A percentile compares a stretch with the other conserved stretches of the same genome.
phyloP scores from a whole-genome alignment of 1,140 invertebrate species.

The Camponotus vicinus region DNA sequence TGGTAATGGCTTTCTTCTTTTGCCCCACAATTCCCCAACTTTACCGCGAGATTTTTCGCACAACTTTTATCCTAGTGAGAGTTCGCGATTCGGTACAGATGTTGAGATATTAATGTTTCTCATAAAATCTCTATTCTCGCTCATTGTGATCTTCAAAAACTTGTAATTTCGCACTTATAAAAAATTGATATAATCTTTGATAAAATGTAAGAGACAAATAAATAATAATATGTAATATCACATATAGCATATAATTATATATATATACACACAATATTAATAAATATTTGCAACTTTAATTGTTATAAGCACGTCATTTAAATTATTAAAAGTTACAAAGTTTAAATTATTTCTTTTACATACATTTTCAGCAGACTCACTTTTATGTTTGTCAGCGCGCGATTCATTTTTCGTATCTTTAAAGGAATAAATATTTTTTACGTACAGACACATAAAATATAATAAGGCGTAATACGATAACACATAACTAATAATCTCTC shows the following conservation, averaged over 20 bases:
- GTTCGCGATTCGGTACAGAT: neutral
- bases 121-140: neutral
- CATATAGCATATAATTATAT: no score
- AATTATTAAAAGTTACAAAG: no score
- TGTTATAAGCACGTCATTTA: neutral
- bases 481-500: conserved; percentile 30
- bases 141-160: neutral
- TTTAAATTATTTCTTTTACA: neutral
- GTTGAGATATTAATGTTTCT: conserved; percentile 37
- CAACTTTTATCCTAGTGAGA: conserved; percentile 52
- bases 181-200: neutral
- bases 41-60: conserved; percentile 62
- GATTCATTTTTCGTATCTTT: conserved; percentile 9
- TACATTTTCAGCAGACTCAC: neutral
- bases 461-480: neutral
- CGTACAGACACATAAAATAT: neutral
- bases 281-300: neutral
- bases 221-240: no score
- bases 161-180: neutral
- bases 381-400: neutral
- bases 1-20: conserved; percentile 26
- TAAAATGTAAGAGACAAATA: no score
- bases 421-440: neutral
- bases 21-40: conserved; percentile 46
- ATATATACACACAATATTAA: no score